Evolutionary conservation across 2,888 invertebrate species (phyloP).

Genomic region (Agrypnus murinus): DNA sequence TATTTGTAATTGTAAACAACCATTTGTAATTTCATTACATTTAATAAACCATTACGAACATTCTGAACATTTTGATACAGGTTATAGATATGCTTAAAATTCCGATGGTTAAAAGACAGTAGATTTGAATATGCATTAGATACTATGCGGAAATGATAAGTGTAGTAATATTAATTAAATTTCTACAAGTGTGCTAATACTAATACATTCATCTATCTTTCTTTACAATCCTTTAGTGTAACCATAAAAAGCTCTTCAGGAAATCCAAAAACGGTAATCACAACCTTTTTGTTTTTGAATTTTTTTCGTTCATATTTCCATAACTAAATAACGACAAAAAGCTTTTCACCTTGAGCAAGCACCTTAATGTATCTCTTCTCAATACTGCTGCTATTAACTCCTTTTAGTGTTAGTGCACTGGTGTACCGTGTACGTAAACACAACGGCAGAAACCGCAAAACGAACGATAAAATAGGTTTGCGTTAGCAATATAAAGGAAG

Average conservation of each 20-base stretch:
- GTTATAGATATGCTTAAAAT: too few species aligned
- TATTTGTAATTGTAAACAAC: too few species aligned
- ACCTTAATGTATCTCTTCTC: neutral
- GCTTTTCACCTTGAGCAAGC: neutral
- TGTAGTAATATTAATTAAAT: constrained; percentile 1
- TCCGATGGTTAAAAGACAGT: too few species aligned
- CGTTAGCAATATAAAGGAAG: constrained; percentile 26
- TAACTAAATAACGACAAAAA: neutral
- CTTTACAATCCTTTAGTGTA: neutral
- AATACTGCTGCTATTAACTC: neutral
- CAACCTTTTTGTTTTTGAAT: constrained; percentile 2
- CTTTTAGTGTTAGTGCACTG: neutral
- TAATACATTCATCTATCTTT: neutral
- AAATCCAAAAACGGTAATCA: constrained; percentile 35
- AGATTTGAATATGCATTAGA: too few species aligned
- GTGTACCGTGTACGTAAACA: neutral
- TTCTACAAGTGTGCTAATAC: neutral
- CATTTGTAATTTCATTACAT: too few species aligned
- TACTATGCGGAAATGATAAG: neutral
- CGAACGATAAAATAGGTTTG: constrained; percentile 21
- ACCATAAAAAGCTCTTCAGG: constrained; percentile 35
- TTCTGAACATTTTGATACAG: too few species aligned
- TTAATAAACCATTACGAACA: too few species aligned
- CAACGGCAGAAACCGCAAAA: neutral
- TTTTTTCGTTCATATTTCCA: neutral